Percentiles rank a stretch among this genome's conserved stretches.
These are phyloP conservation scores for Paralichthys olivaceus DNA, from an alignment of 2,113 vertebrate genomes.

Conservation along the genomic window DNA sequence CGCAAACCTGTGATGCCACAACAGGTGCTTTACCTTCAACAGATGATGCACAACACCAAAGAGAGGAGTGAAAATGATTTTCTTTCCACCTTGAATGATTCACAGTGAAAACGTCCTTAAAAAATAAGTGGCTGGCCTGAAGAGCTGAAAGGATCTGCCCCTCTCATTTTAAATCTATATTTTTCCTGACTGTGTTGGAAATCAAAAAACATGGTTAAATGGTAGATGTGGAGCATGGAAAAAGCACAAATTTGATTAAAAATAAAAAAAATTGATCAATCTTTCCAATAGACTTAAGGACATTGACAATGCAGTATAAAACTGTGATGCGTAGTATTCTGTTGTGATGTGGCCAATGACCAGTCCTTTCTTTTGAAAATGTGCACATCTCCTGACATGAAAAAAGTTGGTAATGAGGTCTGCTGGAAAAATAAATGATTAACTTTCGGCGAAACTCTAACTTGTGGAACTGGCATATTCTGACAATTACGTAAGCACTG, in stretches of 20 bases:
- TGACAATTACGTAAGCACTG: slow-evolving; percentile 35
- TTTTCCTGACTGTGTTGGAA: background rate
- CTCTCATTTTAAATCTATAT: background rate
- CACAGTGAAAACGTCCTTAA: slow-evolving; percentile 1
- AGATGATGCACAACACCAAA: slow-evolving; percentile 5
- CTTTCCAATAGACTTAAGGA: background rate
- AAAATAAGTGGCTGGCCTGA: background rate
- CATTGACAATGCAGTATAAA: background rate
- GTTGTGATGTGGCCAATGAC: background rate
- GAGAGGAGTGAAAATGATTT: background rate
- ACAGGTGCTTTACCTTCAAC: slow-evolving; percentile 19
- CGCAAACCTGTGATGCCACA: slow-evolving; percentile 15
- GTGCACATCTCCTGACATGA: background rate
- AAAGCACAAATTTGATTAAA: background rate
- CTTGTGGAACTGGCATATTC: slow-evolving; percentile 33
- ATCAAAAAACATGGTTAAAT: background rate
- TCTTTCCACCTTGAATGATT: background rate
- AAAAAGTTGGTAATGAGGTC: background rate
- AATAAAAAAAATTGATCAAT: background rate
- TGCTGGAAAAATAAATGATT: background rate
- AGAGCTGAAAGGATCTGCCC: background rate
- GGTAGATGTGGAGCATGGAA: background rate
- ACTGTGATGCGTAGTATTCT: background rate
- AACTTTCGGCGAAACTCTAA: slow-evolving; percentile 24
- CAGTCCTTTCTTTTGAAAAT: background rate